phyloP scores from a whole-genome alignment of 2,113 vertebrate species.

The Lethenteron camtschaticum region DNA sequence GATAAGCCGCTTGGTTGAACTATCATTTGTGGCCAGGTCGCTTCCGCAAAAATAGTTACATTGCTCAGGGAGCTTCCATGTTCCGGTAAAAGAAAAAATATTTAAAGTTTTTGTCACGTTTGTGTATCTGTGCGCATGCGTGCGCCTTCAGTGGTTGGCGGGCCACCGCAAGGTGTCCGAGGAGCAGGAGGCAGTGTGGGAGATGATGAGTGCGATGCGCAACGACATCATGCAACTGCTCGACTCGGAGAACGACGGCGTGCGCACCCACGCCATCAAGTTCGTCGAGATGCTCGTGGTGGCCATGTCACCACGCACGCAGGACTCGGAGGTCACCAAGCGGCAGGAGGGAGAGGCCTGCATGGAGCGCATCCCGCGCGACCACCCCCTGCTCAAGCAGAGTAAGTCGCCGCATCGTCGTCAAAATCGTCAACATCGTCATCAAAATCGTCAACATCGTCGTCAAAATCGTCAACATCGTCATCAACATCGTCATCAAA shows the following conservation, averaged over 20 bases:
- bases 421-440: no score
- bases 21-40: neutral
- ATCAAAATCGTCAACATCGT: no score
- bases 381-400: conserved; percentile 60
- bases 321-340: conserved; percentile 53
- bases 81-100: neutral
- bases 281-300: conserved; percentile 73
- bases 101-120: neutral
- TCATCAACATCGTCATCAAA: no score
- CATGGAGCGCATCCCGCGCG: conserved; percentile 53
- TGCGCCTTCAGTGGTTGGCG: conserved; percentile 47
- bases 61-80: neutral
- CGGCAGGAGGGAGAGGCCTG: conserved; percentile 64
- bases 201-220: conserved; percentile 65
- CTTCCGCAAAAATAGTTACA: neutral
- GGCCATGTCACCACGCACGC: conserved; percentile 43
- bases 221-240: conserved; percentile 48
- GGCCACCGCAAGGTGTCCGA: conserved; percentile 40
- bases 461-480: no score
- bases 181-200: conserved; percentile 75
- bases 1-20: neutral
- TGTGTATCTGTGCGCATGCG: neutral
- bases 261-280: conserved; percentile 83
- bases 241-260: conserved; percentile 74
- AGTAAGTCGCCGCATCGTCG: conserved; percentile 21